Evolutionary conservation across 2,888 invertebrate species (phyloP), one percentile per base, ranked within the genome.

Genomic region (Fabriciana adippe): DNA sequence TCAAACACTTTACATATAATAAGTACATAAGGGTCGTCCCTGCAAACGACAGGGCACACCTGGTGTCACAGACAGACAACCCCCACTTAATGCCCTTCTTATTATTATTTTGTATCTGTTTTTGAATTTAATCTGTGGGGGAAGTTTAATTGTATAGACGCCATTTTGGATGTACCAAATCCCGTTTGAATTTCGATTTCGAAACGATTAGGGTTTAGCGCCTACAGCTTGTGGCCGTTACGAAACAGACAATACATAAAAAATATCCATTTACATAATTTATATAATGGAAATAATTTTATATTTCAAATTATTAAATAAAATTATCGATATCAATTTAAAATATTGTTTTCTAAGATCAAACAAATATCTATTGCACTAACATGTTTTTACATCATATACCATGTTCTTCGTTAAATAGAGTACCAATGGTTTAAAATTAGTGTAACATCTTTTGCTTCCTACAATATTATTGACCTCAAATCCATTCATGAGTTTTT

Each of bases 51-150:
- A 80, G 82, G 83, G 82, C 87, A 89, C 90, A 91, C 92, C 92
- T 90, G 92, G 90, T 79, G 79, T 73, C 78, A 76, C 77, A 77
- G 78, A 70, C 76, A 76, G 78, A 78, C 72, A 72, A 61, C 62
- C 89, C 88, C 88, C 85, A 83, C 88, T 82, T 79, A 78, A 77
- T 81, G 78, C 84, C 83, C 86, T 81, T 83, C 85, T 84, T 90
- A 91, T 92, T 91, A 92, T 92, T 91, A 91, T 87, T 88, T 90
- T 90, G 91, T 92, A 90, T 92, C 92, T 92, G 90, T 91, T 91
- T 90, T 84, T 91, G 90, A 91, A 90, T 89, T 85, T 83, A 87
- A 85, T 86, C 84, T 83, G 84, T 83, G 80, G 89, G 92, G 91
- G 90, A 88, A 85, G 83, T 86, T 87, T 90, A 91, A 91, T 91